Evolutionary conservation across 1,140 invertebrate species (phyloP).

Genomic region (Nasonia giraulti): DNA sequence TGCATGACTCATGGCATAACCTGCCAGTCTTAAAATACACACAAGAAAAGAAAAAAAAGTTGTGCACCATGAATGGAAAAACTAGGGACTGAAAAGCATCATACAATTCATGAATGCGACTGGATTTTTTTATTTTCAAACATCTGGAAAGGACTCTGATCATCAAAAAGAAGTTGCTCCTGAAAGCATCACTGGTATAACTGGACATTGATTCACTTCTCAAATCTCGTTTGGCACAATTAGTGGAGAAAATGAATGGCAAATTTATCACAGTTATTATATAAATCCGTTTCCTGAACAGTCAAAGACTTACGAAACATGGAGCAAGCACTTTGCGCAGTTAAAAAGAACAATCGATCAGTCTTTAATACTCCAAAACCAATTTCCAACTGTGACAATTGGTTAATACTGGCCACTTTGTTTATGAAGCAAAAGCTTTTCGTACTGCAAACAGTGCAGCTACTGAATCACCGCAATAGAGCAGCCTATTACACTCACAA

Average conservation of each 20-base stretch:
- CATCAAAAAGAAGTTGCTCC: not conserved
- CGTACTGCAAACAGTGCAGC: not conserved
- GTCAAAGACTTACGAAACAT: not conserved
- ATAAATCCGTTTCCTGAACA: not conserved
- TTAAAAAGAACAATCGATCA: not conserved
- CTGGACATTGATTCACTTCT: no score
- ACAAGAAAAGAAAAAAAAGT: not conserved
- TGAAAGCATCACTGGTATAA: no score
- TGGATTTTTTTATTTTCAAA: not conserved
- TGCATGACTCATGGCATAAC: not conserved
- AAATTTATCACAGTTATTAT: not conserved
- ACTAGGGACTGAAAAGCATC: no score
- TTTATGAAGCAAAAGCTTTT: constrained; percentile 1
- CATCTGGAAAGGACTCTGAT: not conserved
- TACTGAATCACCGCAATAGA: not conserved
- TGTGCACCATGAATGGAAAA: no score
- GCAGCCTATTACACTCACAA: not conserved
- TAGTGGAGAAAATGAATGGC: not conserved
- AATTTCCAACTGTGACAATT: not conserved
- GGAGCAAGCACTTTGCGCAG: not conserved
- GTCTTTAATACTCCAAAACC: not conserved
- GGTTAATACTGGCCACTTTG: not conserved
- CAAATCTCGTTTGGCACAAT: not conserved
- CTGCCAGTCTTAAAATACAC: not conserved
- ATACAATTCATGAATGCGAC: no score